These are phyloP conservation scores for Aphelenchoides fujianensis DNA, from an alignment of 1,140 invertebrate genomes.

Conservation along the genomic window DNA sequence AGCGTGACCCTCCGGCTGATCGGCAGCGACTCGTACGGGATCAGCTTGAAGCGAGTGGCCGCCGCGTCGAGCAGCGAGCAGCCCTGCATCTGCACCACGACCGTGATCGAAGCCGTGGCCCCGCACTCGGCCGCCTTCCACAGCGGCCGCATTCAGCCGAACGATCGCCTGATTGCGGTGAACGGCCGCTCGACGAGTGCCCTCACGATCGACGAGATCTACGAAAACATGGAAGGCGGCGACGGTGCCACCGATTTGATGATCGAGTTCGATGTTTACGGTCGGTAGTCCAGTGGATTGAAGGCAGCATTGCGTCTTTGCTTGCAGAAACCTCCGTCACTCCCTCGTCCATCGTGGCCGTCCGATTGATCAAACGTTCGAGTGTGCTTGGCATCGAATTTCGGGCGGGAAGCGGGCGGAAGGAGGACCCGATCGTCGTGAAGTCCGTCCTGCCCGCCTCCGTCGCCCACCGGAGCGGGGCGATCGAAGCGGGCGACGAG, in stretches of 20 bases:
- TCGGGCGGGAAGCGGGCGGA: not conserved
- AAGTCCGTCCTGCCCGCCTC: constrained; percentile 6
- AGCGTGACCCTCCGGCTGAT: not conserved
- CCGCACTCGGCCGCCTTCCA: not conserved
- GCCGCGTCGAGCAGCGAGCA: not conserved
- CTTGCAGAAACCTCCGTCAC: too few species aligned
- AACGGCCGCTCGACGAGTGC: not conserved
- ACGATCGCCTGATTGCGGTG: not conserved
- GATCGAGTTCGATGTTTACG: not conserved
- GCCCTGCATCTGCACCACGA: not conserved
- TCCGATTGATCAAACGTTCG: constrained; percentile 14
- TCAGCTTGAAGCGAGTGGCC: not conserved
- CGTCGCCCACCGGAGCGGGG: constrained; percentile 1
- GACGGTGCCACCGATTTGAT: not conserved
- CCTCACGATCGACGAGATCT: not conserved
- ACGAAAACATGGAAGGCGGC: not conserved
- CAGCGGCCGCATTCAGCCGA: not conserved
- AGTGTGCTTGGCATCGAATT: constrained; percentile 2
- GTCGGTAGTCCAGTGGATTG: too few species aligned
- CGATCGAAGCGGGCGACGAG: constrained; percentile 16
- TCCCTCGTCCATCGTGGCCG: not conserved
- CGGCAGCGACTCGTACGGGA: not conserved
- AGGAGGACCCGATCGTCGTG: constrained; percentile 12
- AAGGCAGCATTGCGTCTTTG: too few species aligned
- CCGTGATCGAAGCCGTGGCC: not conserved